Evolutionary conservation across 2,797 vertebrate species (phyloP), one percentile per base, ranked within the genome.

Genomic region (Chaetodon trifasciatus): DNA sequence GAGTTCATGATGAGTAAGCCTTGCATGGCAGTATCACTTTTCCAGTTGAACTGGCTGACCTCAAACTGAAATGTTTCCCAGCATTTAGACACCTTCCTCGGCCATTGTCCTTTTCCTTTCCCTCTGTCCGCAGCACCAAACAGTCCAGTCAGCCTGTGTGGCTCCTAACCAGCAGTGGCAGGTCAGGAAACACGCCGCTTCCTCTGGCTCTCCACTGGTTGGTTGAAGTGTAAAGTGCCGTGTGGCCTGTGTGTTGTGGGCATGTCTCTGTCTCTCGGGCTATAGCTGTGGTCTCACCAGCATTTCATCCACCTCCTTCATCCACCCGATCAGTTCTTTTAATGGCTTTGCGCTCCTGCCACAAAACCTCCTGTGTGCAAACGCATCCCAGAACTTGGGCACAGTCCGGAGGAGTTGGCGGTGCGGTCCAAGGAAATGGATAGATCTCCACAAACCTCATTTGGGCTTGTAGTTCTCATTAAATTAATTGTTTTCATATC

Each of bases 401-500:
- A 56, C 44, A 57, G 86, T 82, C 87, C 69, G 63, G 62, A 76
- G 68, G 23, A 82, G 69, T 74, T 72, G 78, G 78, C 44, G 46
- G 72, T 76, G 69, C 6, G 1, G 78, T 74, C 71, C 58, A 44
- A 80, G 86, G 81, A 92, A 87, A 91, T 71, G 65, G 78, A 80
- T 79, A 79, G 74, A 88, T 77, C 76, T 82, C 76, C 76, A 47
- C 76, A 78, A 81, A 81, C 73, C 74, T 90, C 85, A 83, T 63
- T 84, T 73, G 78, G 79, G 82, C 86, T 88, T 81, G 85, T 92
- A 81, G 70, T 83, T 89, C 86, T 93, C 82, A 88, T 94, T 92
- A 90, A 78, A 90, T 90, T 75, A 93, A 94, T 92, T 88, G 89
- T 82, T 93, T 91, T 91, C 88, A 84, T 92, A 84, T 86, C 91